phyloP scores from a whole-genome alignment of 2,888 invertebrate genomes.

The Matsumyia berberina region DNA sequence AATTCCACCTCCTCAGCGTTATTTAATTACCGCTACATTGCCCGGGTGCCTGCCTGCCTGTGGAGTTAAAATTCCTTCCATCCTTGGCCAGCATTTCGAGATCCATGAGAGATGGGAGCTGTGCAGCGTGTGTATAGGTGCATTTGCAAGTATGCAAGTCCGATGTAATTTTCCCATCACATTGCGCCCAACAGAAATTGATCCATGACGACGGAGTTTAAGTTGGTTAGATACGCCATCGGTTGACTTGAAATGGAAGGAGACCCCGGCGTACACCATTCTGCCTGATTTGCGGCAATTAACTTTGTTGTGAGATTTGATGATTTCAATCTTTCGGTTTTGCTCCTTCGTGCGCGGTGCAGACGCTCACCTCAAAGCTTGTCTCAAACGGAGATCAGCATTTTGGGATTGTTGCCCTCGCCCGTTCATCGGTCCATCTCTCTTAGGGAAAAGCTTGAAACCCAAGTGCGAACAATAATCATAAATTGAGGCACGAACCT shows the following conservation, averaged over 20 bases:
- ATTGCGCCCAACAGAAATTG: constrained; percentile 47
- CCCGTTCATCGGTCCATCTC: constrained; percentile 7
- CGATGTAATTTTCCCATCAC: constrained; percentile 55
- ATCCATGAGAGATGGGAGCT: constrained; percentile 53
- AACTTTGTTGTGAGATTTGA: constrained; percentile 60
- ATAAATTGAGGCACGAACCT: constrained; percentile 74
- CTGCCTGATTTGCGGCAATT: constrained; percentile 69
- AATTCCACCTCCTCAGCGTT: constrained; percentile 64
- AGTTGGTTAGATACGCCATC: constrained; percentile 58
- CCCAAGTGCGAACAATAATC: constrained; percentile 66
- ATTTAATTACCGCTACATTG: constrained; percentile 70
- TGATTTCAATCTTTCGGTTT: constrained; percentile 67
- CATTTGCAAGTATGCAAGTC: constrained; percentile 49
- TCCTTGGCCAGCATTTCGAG: constrained; percentile 11
- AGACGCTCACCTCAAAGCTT: constrained; percentile 47
- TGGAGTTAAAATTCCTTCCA: constrained; percentile 46
- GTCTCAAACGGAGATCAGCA: constrained; percentile 58
- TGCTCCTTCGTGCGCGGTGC: constrained; percentile 24
- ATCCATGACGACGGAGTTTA: constrained; percentile 68
- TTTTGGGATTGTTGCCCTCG: constrained; percentile 19
- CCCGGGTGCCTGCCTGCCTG: constrained; percentile 1
- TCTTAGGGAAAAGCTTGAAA: constrained; percentile 11
- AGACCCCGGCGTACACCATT: constrained; percentile 14
- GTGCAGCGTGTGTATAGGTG: neutral
- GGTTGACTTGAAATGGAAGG: constrained; percentile 25